phyloP scores from a whole-genome alignment of 2,113 vertebrate genomes.

The Bujurquina vittata region DNA sequence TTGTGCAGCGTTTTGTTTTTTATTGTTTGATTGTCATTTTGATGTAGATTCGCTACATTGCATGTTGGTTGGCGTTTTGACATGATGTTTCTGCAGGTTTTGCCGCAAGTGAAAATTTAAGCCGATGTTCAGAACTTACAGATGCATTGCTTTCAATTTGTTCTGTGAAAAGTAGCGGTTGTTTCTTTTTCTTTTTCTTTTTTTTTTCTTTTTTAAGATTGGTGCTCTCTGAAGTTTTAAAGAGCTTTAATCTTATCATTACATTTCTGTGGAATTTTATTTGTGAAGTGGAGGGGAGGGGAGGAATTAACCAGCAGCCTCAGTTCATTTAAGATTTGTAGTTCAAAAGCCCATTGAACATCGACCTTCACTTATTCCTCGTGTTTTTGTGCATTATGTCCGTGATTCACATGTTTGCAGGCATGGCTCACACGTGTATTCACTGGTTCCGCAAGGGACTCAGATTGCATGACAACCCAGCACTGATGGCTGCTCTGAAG shows the following conservation, averaged over 20 bases:
- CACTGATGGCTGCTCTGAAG: slow-evolving; percentile 66
- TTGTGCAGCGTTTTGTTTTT: not conserved
- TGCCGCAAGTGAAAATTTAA: not conserved
- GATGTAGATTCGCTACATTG: not conserved
- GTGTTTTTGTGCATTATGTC: not conserved
- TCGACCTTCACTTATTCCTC: not conserved
- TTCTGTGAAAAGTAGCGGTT: not conserved
- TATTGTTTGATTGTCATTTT: not conserved
- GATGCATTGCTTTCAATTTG: not conserved
- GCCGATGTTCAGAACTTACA: not conserved
- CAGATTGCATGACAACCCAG: slow-evolving; percentile 78
- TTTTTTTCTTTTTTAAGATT: not conserved
- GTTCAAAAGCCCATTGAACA: not conserved
- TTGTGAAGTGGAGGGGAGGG: not conserved
- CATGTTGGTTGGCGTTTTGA: not conserved
- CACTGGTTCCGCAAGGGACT: slow-evolving; percentile 84
- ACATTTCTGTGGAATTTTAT: not conserved
- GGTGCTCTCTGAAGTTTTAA: not conserved
- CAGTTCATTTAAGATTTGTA: fast-evolving
- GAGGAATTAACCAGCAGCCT: not conserved
- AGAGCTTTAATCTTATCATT: not conserved
- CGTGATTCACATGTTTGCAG: slow-evolving; percentile 4
- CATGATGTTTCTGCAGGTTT: not conserved
- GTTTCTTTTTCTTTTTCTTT: not conserved
- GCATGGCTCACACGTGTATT: slow-evolving; percentile 72